Evolutionary conservation across 2,113 vertebrate species (phyloP).

Genomic region (Drymodes brunneopygia): DNA sequence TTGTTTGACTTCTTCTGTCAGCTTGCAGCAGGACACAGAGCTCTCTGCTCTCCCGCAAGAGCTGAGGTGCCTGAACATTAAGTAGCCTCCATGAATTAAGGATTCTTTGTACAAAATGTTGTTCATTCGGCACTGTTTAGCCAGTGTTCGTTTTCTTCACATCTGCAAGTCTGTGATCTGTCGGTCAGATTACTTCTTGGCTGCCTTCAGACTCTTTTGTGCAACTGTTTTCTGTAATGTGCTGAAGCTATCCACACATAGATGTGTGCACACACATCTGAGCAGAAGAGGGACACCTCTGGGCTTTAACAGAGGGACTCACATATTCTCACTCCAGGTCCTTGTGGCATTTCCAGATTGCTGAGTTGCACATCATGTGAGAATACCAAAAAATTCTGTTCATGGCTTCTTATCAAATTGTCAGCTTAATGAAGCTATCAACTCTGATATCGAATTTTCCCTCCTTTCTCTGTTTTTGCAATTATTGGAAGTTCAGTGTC

Average conservation of each 20-base stretch:
- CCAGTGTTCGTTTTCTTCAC: not conserved
- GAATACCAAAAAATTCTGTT: not conserved
- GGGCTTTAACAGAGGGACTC: not conserved
- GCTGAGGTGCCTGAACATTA: not conserved
- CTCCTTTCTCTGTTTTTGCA: not conserved
- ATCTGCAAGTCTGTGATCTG: not conserved
- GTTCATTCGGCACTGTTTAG: not conserved
- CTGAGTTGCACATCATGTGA: not conserved
- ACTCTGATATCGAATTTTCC: not conserved
- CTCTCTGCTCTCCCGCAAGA: not conserved
- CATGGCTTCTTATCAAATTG: not conserved
- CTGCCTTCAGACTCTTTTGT: not conserved
- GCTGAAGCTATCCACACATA: not conserved
- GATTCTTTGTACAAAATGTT: not conserved
- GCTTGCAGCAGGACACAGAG: not conserved
- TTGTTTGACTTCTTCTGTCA: not conserved
- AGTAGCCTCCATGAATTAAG: not conserved
- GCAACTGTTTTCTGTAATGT: not conserved
- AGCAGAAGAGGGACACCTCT: not conserved
- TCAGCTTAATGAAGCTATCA: not conserved
- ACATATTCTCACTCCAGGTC: not conserved
- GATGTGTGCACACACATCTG: not conserved
- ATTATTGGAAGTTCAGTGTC: not conserved
- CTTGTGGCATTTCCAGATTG: not conserved
- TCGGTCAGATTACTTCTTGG: not conserved